Base-by-base conservation (phyloP, 2,888 invertebrate genomes). In the Limnephilus rhombicus region DNA sequence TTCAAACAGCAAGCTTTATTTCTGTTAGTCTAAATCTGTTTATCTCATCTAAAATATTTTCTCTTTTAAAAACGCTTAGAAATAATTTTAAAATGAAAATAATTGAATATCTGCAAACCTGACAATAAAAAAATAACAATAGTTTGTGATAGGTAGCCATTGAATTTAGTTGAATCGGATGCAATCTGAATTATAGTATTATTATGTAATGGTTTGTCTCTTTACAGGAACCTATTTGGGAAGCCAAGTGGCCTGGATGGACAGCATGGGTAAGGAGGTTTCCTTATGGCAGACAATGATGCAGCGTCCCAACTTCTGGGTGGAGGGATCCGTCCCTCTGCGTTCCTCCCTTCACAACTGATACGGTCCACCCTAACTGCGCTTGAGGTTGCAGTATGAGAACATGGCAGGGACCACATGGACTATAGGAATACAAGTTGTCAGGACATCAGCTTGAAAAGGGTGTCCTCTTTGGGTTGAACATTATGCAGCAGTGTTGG, bases 261-360 rank as follows among this genome's bases (percentile, higher is more conserved):
- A 99, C 95, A 98, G 99, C 88, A 97, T 97, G 15, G 99, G 98
- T 90, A 98, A 98, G 94, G 99, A 99, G 95, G 96, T 98, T 68
- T 97, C 98, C 0, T 96, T 99, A 15, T 99, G 99, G 99, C 98
- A 99, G 95, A 98, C 98, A 93, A 99, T 99, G 99, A 96, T 99
- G 94, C 98, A 99, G 94, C 96, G 98, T 93, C 99, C 99, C 68
- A 99, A 99, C 95, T 98, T 98, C 95, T 99, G 99, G 99, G 98
- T 99, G n/a, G 99, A 99, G 95, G 98, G 98, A 92, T 98, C 98
- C 92, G 96, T 99, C 86, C 97, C 98, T 7, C 96, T 99, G 83
- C 96, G 99, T 94, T 97, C 99, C 87, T 98, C 98, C 92, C 96
- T 98, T 91, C 95, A 95, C 94, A 96, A 96, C 94, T 96, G 94